Percentiles rank a stretch among this genome's conserved stretches.
Evolutionary conservation across 2,797 vertebrate species (phyloP).

Genomic region (Amblyraja radiata): DNA sequence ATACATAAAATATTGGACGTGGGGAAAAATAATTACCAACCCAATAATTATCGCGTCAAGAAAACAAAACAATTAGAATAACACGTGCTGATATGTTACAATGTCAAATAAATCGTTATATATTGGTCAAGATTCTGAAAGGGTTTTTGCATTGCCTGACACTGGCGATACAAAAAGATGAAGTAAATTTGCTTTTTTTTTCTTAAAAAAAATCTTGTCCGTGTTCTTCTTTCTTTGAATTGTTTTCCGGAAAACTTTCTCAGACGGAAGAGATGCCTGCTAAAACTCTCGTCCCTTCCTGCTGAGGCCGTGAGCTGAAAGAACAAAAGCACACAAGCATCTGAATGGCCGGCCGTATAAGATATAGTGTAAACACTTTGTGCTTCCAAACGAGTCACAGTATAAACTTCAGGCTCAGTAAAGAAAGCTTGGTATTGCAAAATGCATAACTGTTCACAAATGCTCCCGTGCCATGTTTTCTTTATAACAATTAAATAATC

Average conservation of each 20-base stretch:
- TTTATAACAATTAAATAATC: background rate
- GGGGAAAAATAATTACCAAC: slow-evolving; percentile 72
- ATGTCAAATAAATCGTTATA: slow-evolving; percentile 71
- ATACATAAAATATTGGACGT: slow-evolving; percentile 81
- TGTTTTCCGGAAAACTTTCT: slow-evolving; percentile 63
- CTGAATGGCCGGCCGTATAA: slow-evolving; percentile 45
- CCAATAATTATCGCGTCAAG: slow-evolving; percentile 53
- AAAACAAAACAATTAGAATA: slow-evolving; percentile 58
- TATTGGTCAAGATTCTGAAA: slow-evolving; percentile 69
- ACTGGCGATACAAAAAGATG: slow-evolving; percentile 64
- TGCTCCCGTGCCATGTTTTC: no score
- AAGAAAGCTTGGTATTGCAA: background rate
- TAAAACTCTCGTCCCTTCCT: slow-evolving; percentile 88
- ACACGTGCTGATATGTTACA: slow-evolving; percentile 69
- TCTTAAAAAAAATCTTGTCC: slow-evolving; percentile 43
- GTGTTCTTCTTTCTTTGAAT: slow-evolving; percentile 46
- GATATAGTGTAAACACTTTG: background rate
- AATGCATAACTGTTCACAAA: background rate
- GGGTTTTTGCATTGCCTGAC: slow-evolving; percentile 67
- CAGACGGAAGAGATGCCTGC: slow-evolving; percentile 88
- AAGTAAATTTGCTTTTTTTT: slow-evolving; percentile 60
- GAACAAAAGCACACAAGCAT: slow-evolving; percentile 44
- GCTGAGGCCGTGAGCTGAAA: slow-evolving; percentile 82
- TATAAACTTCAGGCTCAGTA: background rate
- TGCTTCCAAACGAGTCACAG: background rate